Evolutionary conservation across 2,113 vertebrate species (phyloP).

Genomic region (Cricetomys ansorgei): DNA sequence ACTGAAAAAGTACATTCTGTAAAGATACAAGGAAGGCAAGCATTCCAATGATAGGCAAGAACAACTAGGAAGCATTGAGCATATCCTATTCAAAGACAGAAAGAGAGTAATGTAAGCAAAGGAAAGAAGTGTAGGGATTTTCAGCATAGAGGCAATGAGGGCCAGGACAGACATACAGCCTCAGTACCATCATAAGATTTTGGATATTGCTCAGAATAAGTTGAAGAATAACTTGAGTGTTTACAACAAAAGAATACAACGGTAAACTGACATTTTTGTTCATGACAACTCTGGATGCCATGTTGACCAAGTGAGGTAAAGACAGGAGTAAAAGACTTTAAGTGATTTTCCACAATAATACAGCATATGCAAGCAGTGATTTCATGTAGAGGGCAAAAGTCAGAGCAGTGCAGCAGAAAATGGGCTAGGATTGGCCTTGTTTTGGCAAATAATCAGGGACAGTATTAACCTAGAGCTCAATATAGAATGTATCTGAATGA

Average conservation of each 20-base stretch:
- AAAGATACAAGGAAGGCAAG: background rate
- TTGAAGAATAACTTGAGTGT: background rate
- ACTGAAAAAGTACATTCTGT: background rate
- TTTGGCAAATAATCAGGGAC: background rate
- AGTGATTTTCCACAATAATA: background rate
- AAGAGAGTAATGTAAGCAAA: accelerated
- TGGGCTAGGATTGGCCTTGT: accelerated
- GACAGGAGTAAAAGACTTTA: background rate
- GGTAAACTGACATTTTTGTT: background rate
- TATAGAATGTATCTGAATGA: background rate
- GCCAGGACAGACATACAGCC: background rate
- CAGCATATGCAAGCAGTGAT: accelerated
- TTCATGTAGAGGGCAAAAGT: background rate
- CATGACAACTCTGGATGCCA: background rate
- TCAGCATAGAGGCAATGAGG: background rate
- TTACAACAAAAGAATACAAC: background rate
- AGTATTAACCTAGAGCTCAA: background rate
- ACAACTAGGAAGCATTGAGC: background rate
- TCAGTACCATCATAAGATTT: background rate
- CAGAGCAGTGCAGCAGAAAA: background rate
- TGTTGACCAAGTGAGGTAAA: accelerated
- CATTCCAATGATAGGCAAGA: background rate
- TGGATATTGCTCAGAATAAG: background rate
- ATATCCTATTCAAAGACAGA: accelerated
- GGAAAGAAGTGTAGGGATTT: accelerated